These are phyloP conservation scores for Carpatolechia fugitivella DNA, from an alignment of 2,888 invertebrate species.

Conservation along the genomic window DNA sequence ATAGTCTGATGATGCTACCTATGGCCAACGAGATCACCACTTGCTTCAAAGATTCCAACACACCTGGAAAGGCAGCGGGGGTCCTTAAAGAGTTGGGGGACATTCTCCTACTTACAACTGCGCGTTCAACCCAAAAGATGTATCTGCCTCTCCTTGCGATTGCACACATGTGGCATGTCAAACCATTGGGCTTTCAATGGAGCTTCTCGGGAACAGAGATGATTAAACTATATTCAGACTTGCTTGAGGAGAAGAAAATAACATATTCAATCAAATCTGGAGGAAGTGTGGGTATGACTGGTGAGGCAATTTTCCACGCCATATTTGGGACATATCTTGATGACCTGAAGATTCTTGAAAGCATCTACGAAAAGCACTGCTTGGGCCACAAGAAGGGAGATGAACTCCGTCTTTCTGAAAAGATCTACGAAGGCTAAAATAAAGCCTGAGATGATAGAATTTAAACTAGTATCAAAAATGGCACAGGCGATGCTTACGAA, in stretches of 20 bases:
- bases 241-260: conserved; percentile 8
- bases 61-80: conserved; percentile 27
- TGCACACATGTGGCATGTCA: not conserved
- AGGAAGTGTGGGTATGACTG: conserved; percentile 20
- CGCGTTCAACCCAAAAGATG: conserved; percentile 27
- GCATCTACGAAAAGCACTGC: conserved; percentile 17
- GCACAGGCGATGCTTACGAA: not conserved
- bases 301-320: conserved; percentile 24
- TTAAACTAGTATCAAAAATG: not conserved
- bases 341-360: conserved; percentile 12
- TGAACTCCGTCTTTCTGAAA: not conserved
- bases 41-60: conserved; percentile 25
- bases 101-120: conserved; percentile 28
- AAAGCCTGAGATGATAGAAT: not conserved
- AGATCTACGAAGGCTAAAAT: not conserved
- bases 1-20: too few relatives aligned
- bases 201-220: conserved; percentile 13
- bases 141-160: conserved; percentile 23
- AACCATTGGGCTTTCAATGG: not conserved
- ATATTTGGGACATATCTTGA: conserved; percentile 28
- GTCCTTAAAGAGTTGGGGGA: conserved; percentile 31
- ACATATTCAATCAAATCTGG: conserved; percentile 20
- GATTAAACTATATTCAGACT: not conserved
- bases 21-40: too few relatives aligned
- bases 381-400: not conserved